These are phyloP conservation scores for Spodoptera exigua DNA, from an alignment of 2,888 invertebrate genomes.

Conservation along the genomic window DNA sequence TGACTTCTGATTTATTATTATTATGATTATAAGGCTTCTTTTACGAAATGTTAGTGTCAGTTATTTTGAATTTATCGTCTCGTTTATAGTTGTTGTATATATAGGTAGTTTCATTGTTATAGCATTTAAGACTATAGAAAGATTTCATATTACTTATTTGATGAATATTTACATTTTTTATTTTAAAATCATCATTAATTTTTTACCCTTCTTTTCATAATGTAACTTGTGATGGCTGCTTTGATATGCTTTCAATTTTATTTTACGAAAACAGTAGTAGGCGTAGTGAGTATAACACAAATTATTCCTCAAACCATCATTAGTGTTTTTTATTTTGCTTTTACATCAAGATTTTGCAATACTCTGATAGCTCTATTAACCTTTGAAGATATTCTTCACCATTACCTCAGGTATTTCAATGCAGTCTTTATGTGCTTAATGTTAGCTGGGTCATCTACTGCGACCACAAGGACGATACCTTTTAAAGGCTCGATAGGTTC, in stretches of 20 bases:
- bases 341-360: slow-evolving; percentile 15
- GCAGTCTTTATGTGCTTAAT: neutral
- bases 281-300: too few species aligned
- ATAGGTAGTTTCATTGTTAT: slow-evolving; percentile 13
- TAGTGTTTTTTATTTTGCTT: slow-evolving; percentile 18
- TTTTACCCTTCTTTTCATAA: too few species aligned
- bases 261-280: too few species aligned
- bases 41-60: slow-evolving; percentile 5
- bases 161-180: too few species aligned
- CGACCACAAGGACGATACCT: neutral
- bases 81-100: slow-evolving; percentile 2
- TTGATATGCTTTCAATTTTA: too few species aligned
- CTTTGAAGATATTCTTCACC: slow-evolving; percentile 17
- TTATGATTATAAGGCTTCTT: slow-evolving; percentile 11
- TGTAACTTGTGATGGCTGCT: too few species aligned
- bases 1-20: slow-evolving; percentile 32
- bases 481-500: neutral
- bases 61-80: slow-evolving; percentile 9
- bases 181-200: too few species aligned
- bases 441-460: neutral
- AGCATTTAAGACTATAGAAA: too few species aligned
- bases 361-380: slow-evolving; percentile 36
- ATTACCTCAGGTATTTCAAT: slow-evolving; percentile 22
- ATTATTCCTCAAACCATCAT: slow-evolving; percentile 14
- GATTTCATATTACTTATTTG: too few species aligned